These are phyloP conservation scores for Sturmia bella DNA, from an alignment of 2,888 invertebrate species.

Conservation along the genomic window DNA sequence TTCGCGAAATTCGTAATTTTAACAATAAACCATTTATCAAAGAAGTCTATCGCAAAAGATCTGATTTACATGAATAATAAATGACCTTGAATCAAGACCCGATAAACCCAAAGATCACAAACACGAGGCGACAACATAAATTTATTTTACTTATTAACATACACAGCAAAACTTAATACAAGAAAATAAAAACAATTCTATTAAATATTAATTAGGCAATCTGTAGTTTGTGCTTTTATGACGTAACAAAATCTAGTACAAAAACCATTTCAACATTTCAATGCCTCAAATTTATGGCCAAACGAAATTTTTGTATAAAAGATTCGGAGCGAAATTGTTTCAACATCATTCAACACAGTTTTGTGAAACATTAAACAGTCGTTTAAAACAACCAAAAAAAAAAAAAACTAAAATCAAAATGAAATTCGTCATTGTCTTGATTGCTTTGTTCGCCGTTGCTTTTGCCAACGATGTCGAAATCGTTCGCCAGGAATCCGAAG, in stretches of 20 bases:
- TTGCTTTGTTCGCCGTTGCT: conserved; percentile 67
- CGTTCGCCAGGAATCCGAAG: conserved; percentile 46
- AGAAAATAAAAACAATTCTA: too few relatives aligned
- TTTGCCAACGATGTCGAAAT: conserved; percentile 58
- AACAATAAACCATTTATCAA: not conserved
- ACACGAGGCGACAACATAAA: too few relatives aligned
- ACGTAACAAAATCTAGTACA: too few relatives aligned
- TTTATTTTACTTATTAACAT: too few relatives aligned
- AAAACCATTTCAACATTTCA: too few relatives aligned
- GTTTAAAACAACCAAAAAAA: conserved; percentile 12
- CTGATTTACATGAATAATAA: conserved; percentile 36
- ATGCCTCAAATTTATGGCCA: too few relatives aligned
- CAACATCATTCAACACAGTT: conserved; percentile 39
- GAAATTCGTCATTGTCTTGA: conserved; percentile 68
- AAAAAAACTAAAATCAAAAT: conserved; percentile 43
- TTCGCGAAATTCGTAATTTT: too few relatives aligned
- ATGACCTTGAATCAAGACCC: conserved; percentile 34
- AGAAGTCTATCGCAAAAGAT: conserved; percentile 4
- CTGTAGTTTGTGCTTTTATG: too few relatives aligned
- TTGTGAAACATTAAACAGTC: conserved; percentile 46
- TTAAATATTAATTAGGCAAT: too few relatives aligned
- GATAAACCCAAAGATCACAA: not conserved
- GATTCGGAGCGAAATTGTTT: not conserved
- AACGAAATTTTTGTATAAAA: conserved; percentile 45
- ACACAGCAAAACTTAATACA: too few relatives aligned